Conservation (phyloP, 2,113 vertebrate species). For the Ammospiza nelsoni region DNA sequence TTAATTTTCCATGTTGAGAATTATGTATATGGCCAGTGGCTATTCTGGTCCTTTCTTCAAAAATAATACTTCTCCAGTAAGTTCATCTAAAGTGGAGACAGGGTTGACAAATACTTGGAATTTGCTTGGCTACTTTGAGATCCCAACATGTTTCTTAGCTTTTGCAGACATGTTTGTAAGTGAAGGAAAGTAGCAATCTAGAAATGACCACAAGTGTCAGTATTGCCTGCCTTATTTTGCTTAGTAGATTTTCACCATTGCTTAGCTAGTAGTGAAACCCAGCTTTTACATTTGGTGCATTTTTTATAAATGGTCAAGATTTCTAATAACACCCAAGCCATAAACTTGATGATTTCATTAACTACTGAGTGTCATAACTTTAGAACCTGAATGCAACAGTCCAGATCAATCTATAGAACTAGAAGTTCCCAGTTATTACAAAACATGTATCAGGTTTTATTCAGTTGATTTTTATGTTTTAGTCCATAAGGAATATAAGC, state of each 20-base stretch:
- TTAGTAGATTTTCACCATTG: background rate
- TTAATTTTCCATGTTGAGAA: background rate
- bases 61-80: background rate
- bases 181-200: conserved; percentile 47
- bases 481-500: background rate
- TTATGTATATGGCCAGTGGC: background rate
- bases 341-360: background rate
- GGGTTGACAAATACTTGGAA: background rate
- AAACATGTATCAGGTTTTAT: background rate
- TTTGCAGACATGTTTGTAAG: background rate
- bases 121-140: background rate
- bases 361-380: background rate
- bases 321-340: background rate
- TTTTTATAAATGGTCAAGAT: background rate
- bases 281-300: background rate
- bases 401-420: background rate
- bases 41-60: background rate
- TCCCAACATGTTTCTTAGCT: background rate
- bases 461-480: background rate
- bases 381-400: background rate
- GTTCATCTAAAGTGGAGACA: background rate
- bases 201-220: conserved; percentile 74
- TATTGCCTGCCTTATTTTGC: conserved; percentile 58
- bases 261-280: background rate
- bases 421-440: background rate